These are phyloP conservation scores for Drosophila kohkoa DNA, from an alignment of 1,140 invertebrate genomes.

Conservation along the genomic window DNA sequence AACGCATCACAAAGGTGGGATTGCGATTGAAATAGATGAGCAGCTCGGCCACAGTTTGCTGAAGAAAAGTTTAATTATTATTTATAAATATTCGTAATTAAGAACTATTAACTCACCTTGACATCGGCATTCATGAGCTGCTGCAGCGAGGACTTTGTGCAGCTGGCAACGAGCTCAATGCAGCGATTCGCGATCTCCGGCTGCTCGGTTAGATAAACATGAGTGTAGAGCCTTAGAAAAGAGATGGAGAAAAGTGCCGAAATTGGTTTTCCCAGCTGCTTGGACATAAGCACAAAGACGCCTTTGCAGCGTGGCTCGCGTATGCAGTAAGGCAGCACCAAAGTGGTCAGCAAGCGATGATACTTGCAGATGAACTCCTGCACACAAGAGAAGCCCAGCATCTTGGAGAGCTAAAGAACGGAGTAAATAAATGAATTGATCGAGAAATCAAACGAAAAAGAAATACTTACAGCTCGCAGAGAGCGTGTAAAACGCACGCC, in stretches of 20 bases:
- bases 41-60: conserved; percentile 87
- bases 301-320: conserved; percentile 78
- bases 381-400: conserved; percentile 77
- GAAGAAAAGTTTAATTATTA: conserved; percentile 3
- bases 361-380: conserved; percentile 81
- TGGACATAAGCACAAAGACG: conserved; percentile 69
- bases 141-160: conserved; percentile 85
- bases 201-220: conserved; percentile 88
- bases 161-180: conserved; percentile 86
- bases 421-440: too few relatives aligned
- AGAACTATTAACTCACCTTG: conserved; percentile 75
- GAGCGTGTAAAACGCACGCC: conserved; percentile 85
- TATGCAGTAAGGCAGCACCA: conserved; percentile 85
- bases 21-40: conserved; percentile 88
- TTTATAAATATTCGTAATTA: too few relatives aligned
- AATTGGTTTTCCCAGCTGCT: conserved; percentile 86
- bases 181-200: conserved; percentile 86
- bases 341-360: conserved; percentile 78
- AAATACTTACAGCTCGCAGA: conserved; percentile 83
- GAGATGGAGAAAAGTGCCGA: conserved; percentile 87
- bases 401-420: conserved; percentile 61
- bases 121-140: conserved; percentile 86
- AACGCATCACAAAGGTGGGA: conserved; percentile 87
- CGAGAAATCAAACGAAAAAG: neutral
- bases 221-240: conserved; percentile 88